Percentiles rank a stretch among this genome's conserved stretches.
Evolutionary conservation across 2,113 vertebrate species (phyloP).

Genomic region (Aythya baeri): DNA sequence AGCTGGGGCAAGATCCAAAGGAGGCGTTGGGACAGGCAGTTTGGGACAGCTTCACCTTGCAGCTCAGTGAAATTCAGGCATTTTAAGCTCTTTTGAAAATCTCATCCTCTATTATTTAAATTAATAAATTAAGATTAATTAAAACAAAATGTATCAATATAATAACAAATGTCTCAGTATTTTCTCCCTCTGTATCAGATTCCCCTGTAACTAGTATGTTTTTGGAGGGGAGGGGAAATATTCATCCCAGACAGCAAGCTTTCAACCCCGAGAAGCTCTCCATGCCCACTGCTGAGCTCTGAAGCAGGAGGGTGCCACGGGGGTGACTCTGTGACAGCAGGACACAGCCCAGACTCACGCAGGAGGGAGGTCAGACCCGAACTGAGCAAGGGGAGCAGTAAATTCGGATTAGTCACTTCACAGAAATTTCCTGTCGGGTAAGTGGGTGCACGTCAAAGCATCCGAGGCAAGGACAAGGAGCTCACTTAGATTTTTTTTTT

Average conservation of each 20-base stretch:
- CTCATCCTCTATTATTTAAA: background rate
- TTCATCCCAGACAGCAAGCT: background rate
- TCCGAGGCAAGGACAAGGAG: background rate
- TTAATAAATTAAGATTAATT: background rate
- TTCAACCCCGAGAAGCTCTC: background rate
- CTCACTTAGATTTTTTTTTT: rapidly evolving
- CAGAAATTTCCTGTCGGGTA: background rate
- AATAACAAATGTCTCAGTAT: background rate
- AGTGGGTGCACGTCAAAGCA: background rate
- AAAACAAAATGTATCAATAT: background rate
- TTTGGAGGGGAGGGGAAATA: background rate
- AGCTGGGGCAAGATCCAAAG: background rate
- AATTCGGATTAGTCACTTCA: background rate
- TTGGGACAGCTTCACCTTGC: background rate
- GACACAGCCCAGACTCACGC: background rate
- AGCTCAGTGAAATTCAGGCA: background rate
- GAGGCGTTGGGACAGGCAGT: background rate
- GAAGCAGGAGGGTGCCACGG: background rate
- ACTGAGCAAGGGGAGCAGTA: background rate
- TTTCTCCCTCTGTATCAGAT: background rate
- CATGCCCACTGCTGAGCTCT: background rate
- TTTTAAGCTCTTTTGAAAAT: background rate
- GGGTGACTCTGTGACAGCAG: background rate
- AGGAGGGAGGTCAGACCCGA: background rate
- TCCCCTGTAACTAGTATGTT: background rate